Conservation (phyloP, 2,888 invertebrate genomes). For the Mongoloraphidia duomilia region DNA sequence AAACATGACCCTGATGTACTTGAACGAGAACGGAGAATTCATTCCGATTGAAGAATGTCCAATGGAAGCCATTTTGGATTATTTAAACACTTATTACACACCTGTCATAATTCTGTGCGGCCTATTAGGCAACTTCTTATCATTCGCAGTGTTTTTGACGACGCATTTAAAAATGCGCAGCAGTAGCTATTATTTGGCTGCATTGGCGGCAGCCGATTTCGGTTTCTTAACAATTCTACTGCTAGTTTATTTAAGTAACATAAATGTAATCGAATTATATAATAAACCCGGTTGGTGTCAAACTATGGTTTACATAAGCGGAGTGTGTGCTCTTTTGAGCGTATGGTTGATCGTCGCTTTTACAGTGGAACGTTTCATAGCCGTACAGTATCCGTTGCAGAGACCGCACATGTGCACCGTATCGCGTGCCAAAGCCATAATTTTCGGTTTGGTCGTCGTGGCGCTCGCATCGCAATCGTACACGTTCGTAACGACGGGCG, state of each 20-base stretch:
- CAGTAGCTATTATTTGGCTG: slow-evolving; percentile 48
- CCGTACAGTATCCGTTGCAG: slow-evolving; percentile 45
- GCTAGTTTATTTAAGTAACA: slow-evolving; percentile 37
- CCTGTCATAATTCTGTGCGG: slow-evolving; percentile 43
- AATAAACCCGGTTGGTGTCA: slow-evolving; percentile 42
- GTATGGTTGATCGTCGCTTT: slow-evolving; percentile 57
- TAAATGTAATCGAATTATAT: slow-evolving; percentile 32
- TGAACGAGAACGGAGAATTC: too few species aligned
- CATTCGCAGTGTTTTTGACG: slow-evolving; percentile 42
- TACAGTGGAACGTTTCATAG: slow-evolving; percentile 53
- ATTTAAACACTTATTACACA: slow-evolving; percentile 41
- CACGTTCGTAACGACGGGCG: slow-evolving; percentile 31
- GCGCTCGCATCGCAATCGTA: slow-evolving; percentile 31
- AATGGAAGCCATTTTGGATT: slow-evolving; percentile 26
- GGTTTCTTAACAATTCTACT: slow-evolving; percentile 39
- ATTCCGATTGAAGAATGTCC: slow-evolving; percentile 2
- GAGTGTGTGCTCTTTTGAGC: slow-evolving; percentile 45
- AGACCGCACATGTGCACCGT: slow-evolving; percentile 45
- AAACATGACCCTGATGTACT: too few species aligned
- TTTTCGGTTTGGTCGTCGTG: slow-evolving; percentile 28
- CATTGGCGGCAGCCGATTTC: slow-evolving; percentile 43
- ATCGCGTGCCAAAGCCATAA: slow-evolving; percentile 39
- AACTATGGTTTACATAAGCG: slow-evolving; percentile 34
- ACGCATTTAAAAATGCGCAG: slow-evolving; percentile 44
- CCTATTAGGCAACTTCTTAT: slow-evolving; percentile 41